Evolutionary conservation across 2,113 vertebrate species (phyloP).

Genomic region (Aviceda subcristata): DNA sequence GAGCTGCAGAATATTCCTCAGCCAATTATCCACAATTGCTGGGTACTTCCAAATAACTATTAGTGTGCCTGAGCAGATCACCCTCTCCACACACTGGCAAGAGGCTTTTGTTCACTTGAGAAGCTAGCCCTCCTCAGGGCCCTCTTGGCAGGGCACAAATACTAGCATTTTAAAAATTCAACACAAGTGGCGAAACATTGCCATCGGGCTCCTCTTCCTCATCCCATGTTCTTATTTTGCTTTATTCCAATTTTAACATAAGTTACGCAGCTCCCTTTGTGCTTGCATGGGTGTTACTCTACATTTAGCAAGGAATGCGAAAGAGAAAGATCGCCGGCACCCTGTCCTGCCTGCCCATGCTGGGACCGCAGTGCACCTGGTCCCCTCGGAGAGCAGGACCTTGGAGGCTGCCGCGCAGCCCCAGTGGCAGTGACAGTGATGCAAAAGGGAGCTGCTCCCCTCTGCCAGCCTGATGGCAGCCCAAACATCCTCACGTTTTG

Average conservation of each 20-base stretch:
- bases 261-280: background rate
- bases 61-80: background rate
- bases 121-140: background rate
- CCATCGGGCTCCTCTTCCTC: background rate
- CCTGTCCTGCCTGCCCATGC: background rate
- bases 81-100: background rate
- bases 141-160: background rate
- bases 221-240: background rate
- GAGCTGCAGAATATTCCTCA: conserved; percentile 41
- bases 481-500: background rate
- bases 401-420: conserved; percentile 17
- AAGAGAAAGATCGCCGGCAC: background rate
- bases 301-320: background rate
- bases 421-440: background rate
- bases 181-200: background rate
- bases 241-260: background rate
- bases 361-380: background rate
- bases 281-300: background rate
- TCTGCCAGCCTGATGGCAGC: background rate
- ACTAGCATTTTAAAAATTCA: background rate
- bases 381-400: background rate
- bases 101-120: background rate
- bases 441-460: conserved; percentile 13
- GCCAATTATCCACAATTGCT: conserved; percentile 11
- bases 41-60: background rate